A percentile compares a stretch with the other conserved stretches of the same genome.
phyloP scores from a whole-genome alignment of 2,888 invertebrate genomes.

The Aphidius colemani region DNA sequence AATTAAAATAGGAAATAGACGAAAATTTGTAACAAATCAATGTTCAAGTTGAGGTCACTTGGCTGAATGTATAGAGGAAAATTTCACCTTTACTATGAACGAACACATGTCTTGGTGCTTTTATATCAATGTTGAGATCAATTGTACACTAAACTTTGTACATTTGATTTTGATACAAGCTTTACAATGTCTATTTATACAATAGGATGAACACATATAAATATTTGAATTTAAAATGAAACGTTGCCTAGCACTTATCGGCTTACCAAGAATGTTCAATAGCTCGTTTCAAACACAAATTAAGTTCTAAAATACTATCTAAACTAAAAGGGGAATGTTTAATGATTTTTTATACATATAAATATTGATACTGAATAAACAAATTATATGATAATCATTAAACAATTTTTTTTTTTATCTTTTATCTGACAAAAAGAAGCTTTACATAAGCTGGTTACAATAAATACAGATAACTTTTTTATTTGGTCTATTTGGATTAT shows the following conservation, averaged over 20 bases:
- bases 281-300: too few relatives aligned
- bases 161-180: constrained; percentile 19
- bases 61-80: constrained; percentile 39
- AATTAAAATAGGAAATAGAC: constrained; percentile 40
- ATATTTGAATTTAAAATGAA: constrained; percentile 38
- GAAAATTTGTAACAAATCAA: constrained; percentile 34
- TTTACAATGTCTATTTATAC: constrained; percentile 9
- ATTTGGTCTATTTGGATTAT: too few relatives aligned
- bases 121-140: constrained; percentile 40
- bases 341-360: too few relatives aligned
- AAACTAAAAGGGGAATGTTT: too few relatives aligned
- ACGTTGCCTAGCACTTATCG: constrained; percentile 33
- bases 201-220: constrained; percentile 19
- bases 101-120: constrained; percentile 34
- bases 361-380: too few relatives aligned
- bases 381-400: too few relatives aligned
- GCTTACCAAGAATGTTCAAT: constrained; percentile 33
- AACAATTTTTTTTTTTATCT: too few relatives aligned
- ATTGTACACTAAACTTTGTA: constrained; percentile 39
- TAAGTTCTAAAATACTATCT: too few relatives aligned
- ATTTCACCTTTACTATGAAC: constrained; percentile 41
- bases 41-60: constrained; percentile 39
- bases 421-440: too few relatives aligned
- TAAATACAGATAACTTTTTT: too few relatives aligned
- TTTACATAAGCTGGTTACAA: too few relatives aligned